Conservation (phyloP, 2,888 invertebrate species). For the Cantharis rufa region DNA sequence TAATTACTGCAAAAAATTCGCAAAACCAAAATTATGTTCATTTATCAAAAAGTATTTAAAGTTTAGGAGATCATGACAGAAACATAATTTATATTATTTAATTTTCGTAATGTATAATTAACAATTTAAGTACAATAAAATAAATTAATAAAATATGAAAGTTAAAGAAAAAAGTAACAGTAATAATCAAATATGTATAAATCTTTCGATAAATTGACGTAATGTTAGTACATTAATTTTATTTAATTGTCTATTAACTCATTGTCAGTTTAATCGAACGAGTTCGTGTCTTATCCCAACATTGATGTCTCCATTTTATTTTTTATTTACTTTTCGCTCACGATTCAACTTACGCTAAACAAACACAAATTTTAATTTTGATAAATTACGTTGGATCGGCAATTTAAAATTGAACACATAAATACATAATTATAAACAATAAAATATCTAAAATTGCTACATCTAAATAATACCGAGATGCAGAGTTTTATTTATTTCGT, state of each 20-base stretch:
- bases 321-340: conserved; percentile 27
- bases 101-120: not conserved
- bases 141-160: not conserved
- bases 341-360: conserved; percentile 17
- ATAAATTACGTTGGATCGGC: not conserved
- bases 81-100: not conserved
- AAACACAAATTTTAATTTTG: not conserved
- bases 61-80: not conserved
- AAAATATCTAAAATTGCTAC: not conserved
- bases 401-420: conserved; percentile 2
- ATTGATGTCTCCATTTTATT: conserved; percentile 50
- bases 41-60: not conserved
- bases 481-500: conserved; percentile 16
- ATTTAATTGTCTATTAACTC: conserved; percentile 52
- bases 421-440: conserved; percentile 4
- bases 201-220: conserved; percentile 47
- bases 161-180: not conserved
- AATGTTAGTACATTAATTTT: conserved; percentile 49
- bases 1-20: not conserved
- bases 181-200: conserved; percentile 37
- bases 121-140: not conserved
- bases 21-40: not conserved
- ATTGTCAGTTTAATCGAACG: conserved; percentile 40
- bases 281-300: conserved; percentile 47
- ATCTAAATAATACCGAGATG: not conserved